Conservation (phyloP, 2,113 vertebrate genomes). For the Lagopus muta region DNA sequence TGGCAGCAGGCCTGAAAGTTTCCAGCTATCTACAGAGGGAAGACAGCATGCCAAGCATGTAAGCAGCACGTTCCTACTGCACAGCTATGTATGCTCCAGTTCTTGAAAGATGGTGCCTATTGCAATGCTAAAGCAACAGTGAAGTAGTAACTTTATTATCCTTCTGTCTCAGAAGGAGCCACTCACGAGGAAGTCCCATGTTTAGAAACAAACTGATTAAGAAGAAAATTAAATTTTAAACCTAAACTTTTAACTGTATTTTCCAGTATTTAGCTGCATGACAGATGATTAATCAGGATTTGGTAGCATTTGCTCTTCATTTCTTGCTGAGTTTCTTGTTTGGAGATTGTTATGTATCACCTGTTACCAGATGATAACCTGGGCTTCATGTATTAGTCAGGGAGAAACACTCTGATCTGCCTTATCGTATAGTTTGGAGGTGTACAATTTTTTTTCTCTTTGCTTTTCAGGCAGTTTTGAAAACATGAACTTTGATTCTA, state of each 20-base stretch:
- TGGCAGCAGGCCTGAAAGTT: not conserved
- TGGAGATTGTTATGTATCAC: not conserved
- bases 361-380: not conserved
- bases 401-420: not conserved
- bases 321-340: not conserved
- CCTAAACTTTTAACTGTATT: not conserved
- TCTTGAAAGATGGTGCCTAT: not conserved
- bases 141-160: not conserved
- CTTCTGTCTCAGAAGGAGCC: not conserved
- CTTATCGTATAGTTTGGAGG: not conserved
- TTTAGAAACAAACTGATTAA: not conserved
- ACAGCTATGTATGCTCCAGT: rapidly evolving
- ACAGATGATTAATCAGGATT: not conserved
- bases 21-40: not conserved
- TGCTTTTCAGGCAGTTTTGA: not conserved
- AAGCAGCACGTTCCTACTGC: not conserved
- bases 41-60: not conserved
- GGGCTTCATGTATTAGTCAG: not conserved
- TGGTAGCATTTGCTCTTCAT: not conserved
- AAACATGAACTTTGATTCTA: not conserved
- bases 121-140: not conserved
- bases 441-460: not conserved
- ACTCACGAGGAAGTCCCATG: not conserved
- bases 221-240: not conserved
- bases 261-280: not conserved